A percentile compares a stretch with the other conserved stretches of the same genome.
Conservation (phyloP, 2,888 invertebrate genomes). For the Drosophila macrospina region DNA sequence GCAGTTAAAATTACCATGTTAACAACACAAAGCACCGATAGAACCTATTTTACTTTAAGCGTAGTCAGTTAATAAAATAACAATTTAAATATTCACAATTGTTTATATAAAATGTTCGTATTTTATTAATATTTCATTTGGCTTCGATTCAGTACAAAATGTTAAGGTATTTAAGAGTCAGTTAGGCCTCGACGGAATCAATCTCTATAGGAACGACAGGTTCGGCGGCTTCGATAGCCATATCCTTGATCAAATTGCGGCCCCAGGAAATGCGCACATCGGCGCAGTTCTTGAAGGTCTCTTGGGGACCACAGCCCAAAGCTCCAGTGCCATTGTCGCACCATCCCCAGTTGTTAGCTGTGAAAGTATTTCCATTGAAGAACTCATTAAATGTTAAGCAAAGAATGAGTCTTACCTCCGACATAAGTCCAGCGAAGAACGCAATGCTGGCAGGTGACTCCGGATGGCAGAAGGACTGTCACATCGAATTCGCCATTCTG, state of each 20-base stretch:
- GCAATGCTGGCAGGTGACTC: slow-evolving; percentile 86
- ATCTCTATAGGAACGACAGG: slow-evolving; percentile 27
- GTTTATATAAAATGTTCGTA: slow-evolving; percentile 9
- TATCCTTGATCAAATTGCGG: slow-evolving; percentile 53
- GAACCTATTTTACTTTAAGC: too few relatives aligned
- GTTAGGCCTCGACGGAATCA: slow-evolving; percentile 12
- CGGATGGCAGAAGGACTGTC: slow-evolving; percentile 84
- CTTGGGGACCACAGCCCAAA: slow-evolving; percentile 86
- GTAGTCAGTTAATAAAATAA: not conserved
- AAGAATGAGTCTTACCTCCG: slow-evolving; percentile 77
- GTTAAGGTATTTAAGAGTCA: not conserved
- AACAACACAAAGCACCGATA: not conserved
- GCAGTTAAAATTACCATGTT: not conserved
- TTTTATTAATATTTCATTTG: slow-evolving; percentile 16
- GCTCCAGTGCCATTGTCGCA: slow-evolving; percentile 84
- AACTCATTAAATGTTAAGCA: too few relatives aligned
- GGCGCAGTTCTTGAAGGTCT: slow-evolving; percentile 86
- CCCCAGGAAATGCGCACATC: slow-evolving; percentile 84
- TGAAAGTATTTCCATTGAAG: not conserved
- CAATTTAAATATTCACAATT: not conserved
- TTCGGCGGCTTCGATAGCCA: slow-evolving; percentile 2
- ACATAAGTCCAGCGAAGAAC: slow-evolving; percentile 87
- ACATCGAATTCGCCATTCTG: slow-evolving; percentile 74
- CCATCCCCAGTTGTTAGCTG: slow-evolving; percentile 86
- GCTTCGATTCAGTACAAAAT: slow-evolving; percentile 5